Conservation (phyloP, 1,140 invertebrate genomes). For the Drosophila nebulosa region DNA sequence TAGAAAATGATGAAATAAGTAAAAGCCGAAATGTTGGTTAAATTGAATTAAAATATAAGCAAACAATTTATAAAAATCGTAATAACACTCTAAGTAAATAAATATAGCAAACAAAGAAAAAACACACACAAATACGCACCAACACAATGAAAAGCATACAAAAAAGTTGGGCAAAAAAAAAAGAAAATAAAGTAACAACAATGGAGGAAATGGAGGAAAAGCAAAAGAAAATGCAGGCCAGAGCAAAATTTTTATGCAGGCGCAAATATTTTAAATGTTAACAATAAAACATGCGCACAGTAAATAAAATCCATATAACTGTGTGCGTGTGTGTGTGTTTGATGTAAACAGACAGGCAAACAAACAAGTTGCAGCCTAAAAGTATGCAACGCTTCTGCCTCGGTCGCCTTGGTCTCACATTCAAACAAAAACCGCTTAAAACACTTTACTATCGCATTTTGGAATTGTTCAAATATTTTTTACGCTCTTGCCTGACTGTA, state of each 20-base stretch:
- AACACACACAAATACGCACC: background rate
- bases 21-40: background rate
- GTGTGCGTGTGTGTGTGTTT: background rate
- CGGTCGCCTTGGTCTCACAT: slow-evolving; percentile 31
- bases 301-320: slow-evolving; percentile 2
- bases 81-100: slow-evolving; percentile 31
- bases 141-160: slow-evolving; percentile 1
- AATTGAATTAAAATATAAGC: background rate
- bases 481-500: slow-evolving; percentile 19
- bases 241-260: slow-evolving; percentile 7
- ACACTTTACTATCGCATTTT: slow-evolving; percentile 80
- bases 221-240: slow-evolving; percentile 3
- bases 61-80: background rate
- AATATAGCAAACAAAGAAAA: slow-evolving; percentile 25
- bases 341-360: slow-evolving; percentile 5
- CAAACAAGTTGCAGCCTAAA: slow-evolving; percentile 50
- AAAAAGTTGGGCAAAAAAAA: background rate
- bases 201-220: background rate
- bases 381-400: slow-evolving; percentile 59
- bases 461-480: slow-evolving; percentile 78
- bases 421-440: slow-evolving; percentile 78
- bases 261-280: slow-evolving; percentile 19
- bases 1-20: background rate
- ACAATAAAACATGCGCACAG: slow-evolving; percentile 12
- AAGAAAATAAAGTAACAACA: background rate